These are phyloP conservation scores for Psittacula echo DNA, from an alignment of 2,797 vertebrate species.

Conservation along the genomic window DNA sequence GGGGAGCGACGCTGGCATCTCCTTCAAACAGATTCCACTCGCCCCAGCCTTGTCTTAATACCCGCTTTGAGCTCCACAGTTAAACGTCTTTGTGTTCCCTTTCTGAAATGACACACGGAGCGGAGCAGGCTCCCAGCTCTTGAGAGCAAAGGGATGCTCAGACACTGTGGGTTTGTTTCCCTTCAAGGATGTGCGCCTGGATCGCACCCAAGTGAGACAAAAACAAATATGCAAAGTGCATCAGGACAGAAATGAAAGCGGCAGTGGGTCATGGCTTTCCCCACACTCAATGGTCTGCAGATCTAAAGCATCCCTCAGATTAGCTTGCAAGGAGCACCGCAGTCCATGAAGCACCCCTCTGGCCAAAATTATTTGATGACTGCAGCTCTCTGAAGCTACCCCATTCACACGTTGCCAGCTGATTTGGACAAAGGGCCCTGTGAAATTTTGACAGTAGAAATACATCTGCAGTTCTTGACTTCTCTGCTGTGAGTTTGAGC, in stretches of 20 bases:
- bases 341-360: neutral
- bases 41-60: constrained; percentile 27
- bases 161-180: neutral
- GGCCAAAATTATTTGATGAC: neutral
- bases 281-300: neutral
- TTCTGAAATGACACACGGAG: neutral
- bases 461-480: neutral
- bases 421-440: neutral
- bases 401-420: neutral
- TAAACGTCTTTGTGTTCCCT: neutral
- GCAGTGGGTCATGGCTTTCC: neutral
- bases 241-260: constrained; percentile 3
- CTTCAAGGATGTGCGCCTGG: neutral
- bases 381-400: neutral
- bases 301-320: constrained; percentile 6
- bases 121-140: neutral
- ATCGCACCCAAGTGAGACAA: constrained; percentile 3
- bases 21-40: constrained; percentile 58
- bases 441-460: neutral
- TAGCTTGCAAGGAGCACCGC: neutral
- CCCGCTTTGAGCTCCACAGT: neutral
- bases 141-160: neutral
- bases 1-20: neutral
- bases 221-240: constrained; percentile 37
- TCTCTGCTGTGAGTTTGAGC: neutral